A percentile compares a stretch with the other conserved stretches of the same genome.
Conservation (phyloP, 2,888 invertebrate genomes). For the Lamellibrachia satsuma region DNA sequence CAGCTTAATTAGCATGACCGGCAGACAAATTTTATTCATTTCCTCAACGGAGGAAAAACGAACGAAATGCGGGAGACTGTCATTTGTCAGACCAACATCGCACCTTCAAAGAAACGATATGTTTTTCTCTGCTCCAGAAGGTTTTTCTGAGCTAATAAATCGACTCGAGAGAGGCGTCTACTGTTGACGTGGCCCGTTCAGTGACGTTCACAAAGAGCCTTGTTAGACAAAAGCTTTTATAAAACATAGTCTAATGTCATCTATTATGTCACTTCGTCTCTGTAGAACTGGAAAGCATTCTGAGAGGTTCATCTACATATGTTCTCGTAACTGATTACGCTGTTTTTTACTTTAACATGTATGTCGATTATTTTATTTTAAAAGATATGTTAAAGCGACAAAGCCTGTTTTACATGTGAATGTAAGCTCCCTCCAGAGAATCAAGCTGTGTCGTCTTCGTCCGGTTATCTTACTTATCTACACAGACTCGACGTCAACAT, state of each 20-base stretch:
- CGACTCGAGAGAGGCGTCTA: neutral
- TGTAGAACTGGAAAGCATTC: neutral
- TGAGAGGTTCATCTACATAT: neutral
- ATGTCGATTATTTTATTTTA: neutral
- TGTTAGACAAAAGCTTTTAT: neutral
- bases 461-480: neutral
- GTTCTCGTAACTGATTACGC: neutral
- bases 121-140: neutral
- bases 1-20: neutral
- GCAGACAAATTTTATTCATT: neutral
- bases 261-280: neutral
- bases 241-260: neutral
- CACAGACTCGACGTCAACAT: neutral
- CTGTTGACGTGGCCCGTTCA: neutral
- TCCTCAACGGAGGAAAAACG: neutral
- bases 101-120: neutral
- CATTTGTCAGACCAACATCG: neutral
- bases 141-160: neutral
- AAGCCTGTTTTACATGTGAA: neutral
- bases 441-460: neutral
- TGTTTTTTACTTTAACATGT: neutral
- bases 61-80: neutral
- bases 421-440: neutral
- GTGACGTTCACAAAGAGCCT: neutral
- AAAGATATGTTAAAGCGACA: neutral